Evolutionary conservation across 92 coral and sea anemone genomes (phyloP).

Genomic region (Palythoa caribaeorum): DNA sequence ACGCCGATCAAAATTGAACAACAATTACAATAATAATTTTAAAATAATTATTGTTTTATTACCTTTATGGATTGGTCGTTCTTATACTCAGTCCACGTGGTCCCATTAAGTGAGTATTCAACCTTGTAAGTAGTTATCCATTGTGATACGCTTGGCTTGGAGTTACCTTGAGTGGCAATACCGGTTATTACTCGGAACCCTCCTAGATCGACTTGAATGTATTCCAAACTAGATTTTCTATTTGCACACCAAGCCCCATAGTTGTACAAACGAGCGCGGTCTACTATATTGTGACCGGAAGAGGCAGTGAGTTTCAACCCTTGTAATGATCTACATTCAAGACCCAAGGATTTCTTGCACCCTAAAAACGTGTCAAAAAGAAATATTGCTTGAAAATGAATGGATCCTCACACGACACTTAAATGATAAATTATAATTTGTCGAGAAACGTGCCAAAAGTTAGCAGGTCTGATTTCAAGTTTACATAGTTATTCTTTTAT

Average conservation of each 20-base stretch:
- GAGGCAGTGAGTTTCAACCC: conserved; percentile 23
- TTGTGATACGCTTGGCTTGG: neutral
- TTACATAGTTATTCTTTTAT: too few relatives aligned
- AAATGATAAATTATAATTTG: too few relatives aligned
- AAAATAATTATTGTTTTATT: too few relatives aligned
- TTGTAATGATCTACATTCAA: conserved; percentile 13
- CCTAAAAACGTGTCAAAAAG: neutral
- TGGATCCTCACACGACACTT: neutral
- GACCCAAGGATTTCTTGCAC: conserved; percentile 16
- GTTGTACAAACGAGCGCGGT: conserved; percentile 42
- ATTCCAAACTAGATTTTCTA: neutral
- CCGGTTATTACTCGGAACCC: neutral
- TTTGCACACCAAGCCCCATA: conserved; percentile 47
- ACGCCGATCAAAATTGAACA: too few relatives aligned
- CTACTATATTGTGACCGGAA: conserved; percentile 9
- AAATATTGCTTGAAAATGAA: neutral
- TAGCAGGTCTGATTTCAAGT: too few relatives aligned
- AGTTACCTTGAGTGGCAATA: conserved; percentile 13
- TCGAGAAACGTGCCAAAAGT: too few relatives aligned
- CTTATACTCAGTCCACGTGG: conserved; percentile 20
- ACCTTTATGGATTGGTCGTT: conserved; percentile 1
- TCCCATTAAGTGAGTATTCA: neutral
- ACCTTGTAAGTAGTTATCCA: conserved; percentile 9
- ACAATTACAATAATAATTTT: too few relatives aligned
- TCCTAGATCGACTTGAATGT: conserved; percentile 27